A percentile compares a stretch with the other conserved stretches of the same genome.
These are phyloP conservation scores for Caranx melampygus DNA, from an alignment of 2,113 vertebrate genomes.

Conservation along the genomic window DNA sequence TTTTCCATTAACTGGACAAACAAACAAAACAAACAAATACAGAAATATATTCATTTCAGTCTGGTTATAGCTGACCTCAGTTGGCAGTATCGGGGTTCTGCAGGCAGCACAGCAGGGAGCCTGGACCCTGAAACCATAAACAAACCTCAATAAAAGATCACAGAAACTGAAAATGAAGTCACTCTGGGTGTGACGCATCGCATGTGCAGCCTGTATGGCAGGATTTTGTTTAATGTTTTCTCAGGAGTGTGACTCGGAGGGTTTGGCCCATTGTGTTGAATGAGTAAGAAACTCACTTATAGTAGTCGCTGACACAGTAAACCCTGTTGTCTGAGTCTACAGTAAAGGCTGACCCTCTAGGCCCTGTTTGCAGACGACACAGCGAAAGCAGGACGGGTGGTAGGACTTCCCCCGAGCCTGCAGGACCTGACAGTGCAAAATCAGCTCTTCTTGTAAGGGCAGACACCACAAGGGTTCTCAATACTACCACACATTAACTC, in stretches of 20 bases:
- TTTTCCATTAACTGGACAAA: not conserved
- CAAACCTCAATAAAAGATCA: constrained; percentile 16
- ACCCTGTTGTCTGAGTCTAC: constrained; percentile 90
- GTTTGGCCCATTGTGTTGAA: not conserved
- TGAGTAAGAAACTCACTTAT: constrained; percentile 82
- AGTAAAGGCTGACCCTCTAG: constrained; percentile 89
- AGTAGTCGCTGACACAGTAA: constrained; percentile 94
- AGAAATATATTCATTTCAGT: not conserved
- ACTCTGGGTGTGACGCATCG: constrained; percentile 25
- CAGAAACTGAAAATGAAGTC: constrained; percentile 20
- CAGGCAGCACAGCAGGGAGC: constrained; percentile 72
- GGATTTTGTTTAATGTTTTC: constrained; percentile 22
- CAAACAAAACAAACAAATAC: not conserved
- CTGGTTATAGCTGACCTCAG: constrained; percentile 56
- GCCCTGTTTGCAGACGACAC: constrained; percentile 88
- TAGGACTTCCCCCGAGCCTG: constrained; percentile 93
- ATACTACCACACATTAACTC: not conserved
- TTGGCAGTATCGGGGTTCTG: constrained; percentile 68
- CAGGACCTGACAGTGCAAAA: constrained; percentile 84
- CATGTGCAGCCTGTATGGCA: constrained; percentile 25
- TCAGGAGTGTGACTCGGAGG: constrained; percentile 9
- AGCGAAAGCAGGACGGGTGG: constrained; percentile 93
- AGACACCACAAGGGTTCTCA: too few relatives aligned
- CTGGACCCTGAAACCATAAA: constrained; percentile 62
- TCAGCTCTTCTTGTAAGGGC: not conserved